Conservation (phyloP, 2,888 invertebrate species). For the Platerodrilus igneus region DNA sequence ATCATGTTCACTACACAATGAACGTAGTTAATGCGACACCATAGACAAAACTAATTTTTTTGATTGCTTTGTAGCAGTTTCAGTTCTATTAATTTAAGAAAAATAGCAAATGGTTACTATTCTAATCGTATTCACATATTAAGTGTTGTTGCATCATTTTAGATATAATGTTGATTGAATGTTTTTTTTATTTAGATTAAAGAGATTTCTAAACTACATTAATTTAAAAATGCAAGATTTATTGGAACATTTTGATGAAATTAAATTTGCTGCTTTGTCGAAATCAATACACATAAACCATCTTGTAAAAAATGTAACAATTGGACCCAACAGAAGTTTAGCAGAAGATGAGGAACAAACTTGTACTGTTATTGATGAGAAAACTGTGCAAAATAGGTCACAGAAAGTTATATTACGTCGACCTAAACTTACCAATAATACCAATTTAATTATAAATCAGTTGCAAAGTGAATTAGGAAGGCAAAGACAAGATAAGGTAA, state of each 20-base stretch:
- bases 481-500: constrained; percentile 36
- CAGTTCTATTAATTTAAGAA: no score
- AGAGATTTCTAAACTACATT: no score
- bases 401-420: constrained; percentile 1
- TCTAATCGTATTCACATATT: no score
- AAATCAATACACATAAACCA: constrained; percentile 56
- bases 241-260: constrained; percentile 37
- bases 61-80: no score
- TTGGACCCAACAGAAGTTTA: constrained; percentile 46
- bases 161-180: no score
- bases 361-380: background rate
- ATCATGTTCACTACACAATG: no score
- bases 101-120: no score
- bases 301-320: constrained; percentile 52
- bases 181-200: no score
- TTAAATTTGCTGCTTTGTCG: constrained; percentile 57
- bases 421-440: constrained; percentile 23
- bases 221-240: constrained; percentile 14
- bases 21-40: no score
- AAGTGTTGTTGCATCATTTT: no score
- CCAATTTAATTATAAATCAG: constrained; percentile 18
- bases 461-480: constrained; percentile 34
- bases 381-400: background rate
- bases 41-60: no score
- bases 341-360: constrained; percentile 8